Percentiles rank a stretch among this genome's conserved stretches.
Evolutionary conservation across 2,113 vertebrate species (phyloP).

Genomic region (Colius striatus): DNA sequence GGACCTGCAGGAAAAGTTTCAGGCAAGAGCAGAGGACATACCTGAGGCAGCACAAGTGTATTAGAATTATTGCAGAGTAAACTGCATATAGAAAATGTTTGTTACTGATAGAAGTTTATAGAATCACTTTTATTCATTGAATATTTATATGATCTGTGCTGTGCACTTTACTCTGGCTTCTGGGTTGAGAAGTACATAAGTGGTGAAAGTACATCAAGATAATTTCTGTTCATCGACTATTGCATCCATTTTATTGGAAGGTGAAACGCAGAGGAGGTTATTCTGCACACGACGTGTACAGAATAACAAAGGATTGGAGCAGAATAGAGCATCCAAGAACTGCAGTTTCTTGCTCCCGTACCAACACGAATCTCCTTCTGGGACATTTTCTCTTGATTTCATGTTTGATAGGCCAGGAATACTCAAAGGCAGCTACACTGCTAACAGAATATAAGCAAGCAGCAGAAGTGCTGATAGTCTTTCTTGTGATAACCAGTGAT

Average conservation of each 20-base stretch:
- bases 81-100: neutral
- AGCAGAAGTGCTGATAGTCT: neutral
- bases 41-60: neutral
- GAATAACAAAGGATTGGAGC: neutral
- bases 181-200: neutral
- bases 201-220: neutral
- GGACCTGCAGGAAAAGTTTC: neutral
- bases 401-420: neutral
- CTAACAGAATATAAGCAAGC: neutral
- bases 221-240: neutral
- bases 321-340: neutral
- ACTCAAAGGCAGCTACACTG: neutral
- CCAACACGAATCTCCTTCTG: neutral
- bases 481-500: neutral
- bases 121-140: neutral
- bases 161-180: neutral
- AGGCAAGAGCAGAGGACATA: neutral
- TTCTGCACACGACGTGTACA: neutral
- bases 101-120: neutral
- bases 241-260: neutral
- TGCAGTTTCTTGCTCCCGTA: neutral
- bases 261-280: fast-evolving
- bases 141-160: neutral
- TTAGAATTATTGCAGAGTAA: neutral
- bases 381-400: neutral